Evolutionary conservation across 2,113 vertebrate species (phyloP).

Genomic region (Corvus hawaiiensis): DNA sequence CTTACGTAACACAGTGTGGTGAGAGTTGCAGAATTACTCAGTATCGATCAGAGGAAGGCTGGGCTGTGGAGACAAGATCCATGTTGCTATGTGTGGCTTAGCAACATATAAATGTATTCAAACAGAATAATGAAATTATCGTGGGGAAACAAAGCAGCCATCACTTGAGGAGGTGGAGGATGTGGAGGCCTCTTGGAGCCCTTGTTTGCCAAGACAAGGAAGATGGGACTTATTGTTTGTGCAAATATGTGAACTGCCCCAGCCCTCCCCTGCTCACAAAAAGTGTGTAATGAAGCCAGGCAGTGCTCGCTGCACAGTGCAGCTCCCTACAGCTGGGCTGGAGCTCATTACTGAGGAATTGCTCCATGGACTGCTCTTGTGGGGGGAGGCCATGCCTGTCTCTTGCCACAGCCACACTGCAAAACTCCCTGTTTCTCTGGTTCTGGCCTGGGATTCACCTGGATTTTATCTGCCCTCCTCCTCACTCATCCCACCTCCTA

Average conservation of each 20-base stretch:
- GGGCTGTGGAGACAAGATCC: conserved; percentile 31
- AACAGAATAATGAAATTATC: conserved; percentile 71
- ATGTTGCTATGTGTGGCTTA: conserved; percentile 69
- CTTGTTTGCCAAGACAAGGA: conserved; percentile 62
- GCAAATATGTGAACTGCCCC: conserved; percentile 43
- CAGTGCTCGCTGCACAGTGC: neutral
- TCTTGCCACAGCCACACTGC: rapidly evolving
- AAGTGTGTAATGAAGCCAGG: conserved; percentile 18
- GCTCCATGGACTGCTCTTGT: neutral
- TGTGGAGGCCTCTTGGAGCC: conserved; percentile 56
- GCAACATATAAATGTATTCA: conserved; percentile 70
- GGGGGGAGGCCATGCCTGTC: neutral
- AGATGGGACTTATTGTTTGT: conserved; percentile 58
- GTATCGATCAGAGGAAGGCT: conserved; percentile 36
- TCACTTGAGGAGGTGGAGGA: conserved; percentile 61
- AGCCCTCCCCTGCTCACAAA: conserved; percentile 7
- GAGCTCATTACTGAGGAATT: neutral
- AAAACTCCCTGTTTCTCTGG: neutral
- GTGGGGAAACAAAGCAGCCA: conserved; percentile 65
- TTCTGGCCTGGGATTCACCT: neutral
- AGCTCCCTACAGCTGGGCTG: conserved; percentile 1
- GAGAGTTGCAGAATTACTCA: neutral
- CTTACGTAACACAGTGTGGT: neutral
- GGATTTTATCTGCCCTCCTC: neutral
- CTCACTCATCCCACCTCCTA: neutral